Base-by-base conservation (phyloP, 2,797 vertebrate genomes). In the Botia kubotai region DNA sequence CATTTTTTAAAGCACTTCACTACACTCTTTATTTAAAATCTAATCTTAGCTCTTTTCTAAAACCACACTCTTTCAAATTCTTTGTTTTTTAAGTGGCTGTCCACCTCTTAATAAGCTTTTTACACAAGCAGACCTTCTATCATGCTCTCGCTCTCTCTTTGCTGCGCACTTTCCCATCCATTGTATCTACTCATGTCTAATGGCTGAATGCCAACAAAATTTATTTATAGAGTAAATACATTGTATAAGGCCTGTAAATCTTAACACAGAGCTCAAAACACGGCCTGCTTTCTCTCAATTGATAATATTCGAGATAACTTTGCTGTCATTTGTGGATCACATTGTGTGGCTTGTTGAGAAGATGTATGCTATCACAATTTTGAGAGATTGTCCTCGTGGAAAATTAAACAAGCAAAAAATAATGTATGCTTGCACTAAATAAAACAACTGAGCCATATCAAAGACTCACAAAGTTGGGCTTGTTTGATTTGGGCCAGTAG, bases 151-250 rank as follows among this genome's bases (percentile, higher is more conserved):
- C 21, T 81, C 62, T 73, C 76, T 77, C 72, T 82, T 39, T 73
- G 53, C 66, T 77, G 78, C 84, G 72, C 63, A 80, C 74, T 73
- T 75, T 85, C 81, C 83, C 86, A 80, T 79, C 80, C 80, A 72
- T 82, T 87, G 76, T 85, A 80, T 79, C 75, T 84, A 73, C 79
- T 48, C 23, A 26, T 26, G 73, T 75, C 78, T 80, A 67, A 50
- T 52, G 36, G 65, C 73, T 69, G 81, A 85, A 87, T 75, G 86
- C 84, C 83, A 86, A 85, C 83, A 84, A 5, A 26, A 80, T 80
- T 80, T 77, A 67, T 83, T 82, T 65, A 81, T 76, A 10, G n/a
- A 79, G 80, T 78, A 85, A 85, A 85, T 79, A 81, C 55, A 36
- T 65, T 53, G 21, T 62, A 13, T 48, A 36, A 53, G 76, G 65